Percentiles rank a stretch among this genome's conserved stretches.
These are phyloP conservation scores for Acronicta alni DNA, from an alignment of 2,888 invertebrate species.

Conservation along the genomic window DNA sequence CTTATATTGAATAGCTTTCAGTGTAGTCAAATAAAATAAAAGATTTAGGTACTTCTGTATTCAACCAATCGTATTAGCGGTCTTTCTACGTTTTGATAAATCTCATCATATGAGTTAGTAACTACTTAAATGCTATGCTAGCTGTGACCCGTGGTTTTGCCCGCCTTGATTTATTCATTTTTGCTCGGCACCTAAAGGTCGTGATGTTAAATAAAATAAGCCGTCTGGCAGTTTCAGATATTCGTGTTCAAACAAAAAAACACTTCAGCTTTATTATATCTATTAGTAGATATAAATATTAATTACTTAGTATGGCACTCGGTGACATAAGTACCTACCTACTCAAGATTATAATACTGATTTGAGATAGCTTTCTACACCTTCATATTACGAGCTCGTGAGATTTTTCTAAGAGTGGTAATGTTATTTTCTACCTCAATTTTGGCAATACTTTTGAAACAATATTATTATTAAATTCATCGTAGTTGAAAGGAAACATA, in stretches of 20 bases:
- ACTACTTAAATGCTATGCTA: background rate
- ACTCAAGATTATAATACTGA: background rate
- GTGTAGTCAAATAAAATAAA: slow-evolving; percentile 1
- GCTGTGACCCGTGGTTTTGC: no score
- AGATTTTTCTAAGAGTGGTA: background rate
- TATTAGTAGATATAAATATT: no score
- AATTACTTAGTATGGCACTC: no score
- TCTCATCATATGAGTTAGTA: background rate
- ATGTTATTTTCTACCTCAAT: background rate
- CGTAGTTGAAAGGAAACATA: background rate
- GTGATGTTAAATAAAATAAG: no score
- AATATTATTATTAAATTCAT: background rate
- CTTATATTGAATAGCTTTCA: slow-evolving; percentile 6
- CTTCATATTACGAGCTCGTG: background rate
- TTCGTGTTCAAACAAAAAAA: no score
- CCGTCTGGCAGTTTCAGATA: no score
- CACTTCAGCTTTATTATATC: no score
- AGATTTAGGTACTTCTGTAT: background rate
- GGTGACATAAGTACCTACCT: no score
- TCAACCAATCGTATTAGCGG: no score
- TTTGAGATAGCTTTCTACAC: background rate
- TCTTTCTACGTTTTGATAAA: background rate
- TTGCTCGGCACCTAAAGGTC: no score
- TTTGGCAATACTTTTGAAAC: background rate
- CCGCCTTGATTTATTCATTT: no score